Evolutionary conservation across 2,888 invertebrate genomes (phyloP).

Genomic region (Lepidochitona cinerea): DNA sequence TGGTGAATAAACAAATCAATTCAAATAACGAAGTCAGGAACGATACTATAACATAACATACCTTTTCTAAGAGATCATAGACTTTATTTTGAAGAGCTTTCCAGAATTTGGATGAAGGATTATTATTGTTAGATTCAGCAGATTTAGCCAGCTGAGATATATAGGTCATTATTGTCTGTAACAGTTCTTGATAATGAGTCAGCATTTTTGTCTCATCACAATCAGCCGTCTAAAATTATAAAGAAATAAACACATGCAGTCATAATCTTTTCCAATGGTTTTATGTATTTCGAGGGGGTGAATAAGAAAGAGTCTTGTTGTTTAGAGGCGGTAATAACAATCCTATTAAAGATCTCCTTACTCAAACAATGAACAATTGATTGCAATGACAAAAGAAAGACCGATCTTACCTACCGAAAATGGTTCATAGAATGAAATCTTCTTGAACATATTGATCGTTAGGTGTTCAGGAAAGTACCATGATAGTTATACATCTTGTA

Average conservation of each 20-base stretch:
- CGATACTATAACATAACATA: no score
- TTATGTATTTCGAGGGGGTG: background rate
- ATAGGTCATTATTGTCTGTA: conserved; percentile 59
- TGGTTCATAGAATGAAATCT: no score
- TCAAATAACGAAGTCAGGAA: no score
- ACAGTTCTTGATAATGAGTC: conserved; percentile 77
- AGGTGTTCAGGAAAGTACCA: no score
- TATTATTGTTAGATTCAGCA: conserved; percentile 71
- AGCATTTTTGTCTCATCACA: conserved; percentile 75
- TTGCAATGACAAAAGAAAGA: no score
- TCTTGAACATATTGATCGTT: no score
- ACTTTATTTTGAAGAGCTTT: conserved; percentile 84
- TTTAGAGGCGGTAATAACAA: background rate
- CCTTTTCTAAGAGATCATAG: conserved; percentile 85
- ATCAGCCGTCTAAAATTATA: conserved; percentile 72
- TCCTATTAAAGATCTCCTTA: no score
- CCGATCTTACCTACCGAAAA: no score
- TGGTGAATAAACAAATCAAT: no score
- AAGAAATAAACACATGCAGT: background rate
- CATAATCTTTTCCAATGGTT: background rate
- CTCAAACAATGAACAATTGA: no score
- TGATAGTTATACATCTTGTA: no score
- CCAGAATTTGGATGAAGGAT: conserved; percentile 82
- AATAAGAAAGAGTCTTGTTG: background rate
- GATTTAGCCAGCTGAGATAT: conserved; percentile 71